Evolutionary conservation across 2,113 vertebrate genomes (phyloP).

Genomic region (Python bivittatus): DNA sequence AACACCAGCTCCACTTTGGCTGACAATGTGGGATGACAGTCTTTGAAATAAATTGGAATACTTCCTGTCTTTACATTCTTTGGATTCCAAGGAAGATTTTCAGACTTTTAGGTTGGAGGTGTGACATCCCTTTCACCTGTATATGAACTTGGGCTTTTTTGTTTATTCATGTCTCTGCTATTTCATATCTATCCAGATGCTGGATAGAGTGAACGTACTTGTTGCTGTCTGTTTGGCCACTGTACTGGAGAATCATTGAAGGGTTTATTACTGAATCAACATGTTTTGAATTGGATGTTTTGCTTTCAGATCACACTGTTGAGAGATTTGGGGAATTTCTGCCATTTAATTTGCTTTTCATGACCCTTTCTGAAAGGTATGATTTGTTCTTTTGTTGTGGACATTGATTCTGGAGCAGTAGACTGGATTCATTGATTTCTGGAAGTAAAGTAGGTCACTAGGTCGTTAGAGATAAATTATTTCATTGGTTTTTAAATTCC

Average conservation of each 20-base stretch:
- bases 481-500: neutral
- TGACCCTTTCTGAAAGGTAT: neutral
- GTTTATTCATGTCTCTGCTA: neutral
- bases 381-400: neutral
- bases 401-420: neutral
- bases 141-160: neutral
- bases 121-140: neutral
- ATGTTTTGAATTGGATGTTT: neutral
- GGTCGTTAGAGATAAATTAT: neutral
- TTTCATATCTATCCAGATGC: no score
- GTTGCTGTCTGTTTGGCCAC: neutral
- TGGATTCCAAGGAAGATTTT: no score
- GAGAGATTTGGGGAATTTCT: neutral
- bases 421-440: neutral
- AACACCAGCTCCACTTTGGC: neutral
- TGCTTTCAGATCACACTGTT: neutral
- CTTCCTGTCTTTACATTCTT: no score
- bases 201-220: neutral
- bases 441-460: neutral
- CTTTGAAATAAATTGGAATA: neutral
- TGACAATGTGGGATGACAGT: neutral
- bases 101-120: neutral
- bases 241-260: neutral
- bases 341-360: neutral
- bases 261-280: neutral